Evolutionary conservation across 2,113 vertebrate species (phyloP), one percentile per base, ranked within the genome.

Genomic region (Alouatta palliata): DNA sequence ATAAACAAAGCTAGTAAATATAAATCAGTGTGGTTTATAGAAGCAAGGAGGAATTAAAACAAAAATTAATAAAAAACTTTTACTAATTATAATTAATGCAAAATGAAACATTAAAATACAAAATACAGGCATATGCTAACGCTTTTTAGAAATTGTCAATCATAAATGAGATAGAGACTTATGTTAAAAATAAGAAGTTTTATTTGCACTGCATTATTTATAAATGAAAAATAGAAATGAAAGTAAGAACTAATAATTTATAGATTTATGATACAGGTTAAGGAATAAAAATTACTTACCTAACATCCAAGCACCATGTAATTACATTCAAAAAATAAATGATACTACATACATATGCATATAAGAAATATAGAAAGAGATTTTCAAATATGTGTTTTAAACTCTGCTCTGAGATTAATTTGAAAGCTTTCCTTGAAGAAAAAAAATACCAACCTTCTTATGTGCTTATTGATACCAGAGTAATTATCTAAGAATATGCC

Each of bases 401-500:
- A 79, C 95, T 85, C 54, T 77, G 32, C 56, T 93, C 37, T 93
- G 35, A 66, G 58, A 64, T 87, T 92, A 87, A 93, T 91, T 95
- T 92, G 88, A 90, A 82, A 90, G 93, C 49, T 73, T 97, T 95
- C 83, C 37, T 93, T 84, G n/a, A 91, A 54, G 35, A 89, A 83
- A 77, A 81, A 5, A 71, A 40, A 92, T 25, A 45, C 12, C 47
- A 79, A 82, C 79, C 64, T 92, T 95, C 75, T 56, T 71, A 21
- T 86, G 56, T 66, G 54, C 77, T 96, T 94, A 79, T 37, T 95
- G 96, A 87, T 64, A 87, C 43, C 30, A 93, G 47, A 64, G 37
- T 94, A 97, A 98, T 98, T 97, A 98, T 30, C 87, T 94, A 80
- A 45, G 93, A 98, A 97, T 96, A 96, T 70, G 71, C 68, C 54